Base-by-base conservation (phyloP, 1,140 invertebrate genomes). In the Listronotus bonariensis region DNA sequence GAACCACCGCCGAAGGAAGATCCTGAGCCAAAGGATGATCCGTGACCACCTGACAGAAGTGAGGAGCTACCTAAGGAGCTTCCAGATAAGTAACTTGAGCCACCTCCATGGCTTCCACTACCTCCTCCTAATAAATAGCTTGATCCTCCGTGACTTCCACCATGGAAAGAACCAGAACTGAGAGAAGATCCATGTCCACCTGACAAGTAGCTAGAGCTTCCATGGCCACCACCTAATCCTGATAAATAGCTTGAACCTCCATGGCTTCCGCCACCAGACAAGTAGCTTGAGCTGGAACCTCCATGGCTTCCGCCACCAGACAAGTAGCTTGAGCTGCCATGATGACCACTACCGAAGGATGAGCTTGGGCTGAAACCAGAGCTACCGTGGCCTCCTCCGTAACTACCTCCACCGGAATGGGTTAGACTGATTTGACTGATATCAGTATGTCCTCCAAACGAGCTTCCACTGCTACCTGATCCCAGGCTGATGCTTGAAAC, bases 1-100 rank as follows among this genome's bases (percentile, higher is more conserved):
- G 40, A 58, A 0, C 34, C 34, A 36, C 72, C n/a, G 70, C 43
- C n/a, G 62, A 64, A 65, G 57, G 45, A 31, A 12, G 51, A 54
- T n/a, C 45, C 40, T 14, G 57, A 58, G 20, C 41, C 42, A 34
- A 31, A 42, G 6, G 58, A 60, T n/a, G 45, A 31, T 54, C 43
- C 49, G 41, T 42, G 12, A 49, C 62, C 54, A 11, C 36, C 36
- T 8, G 62, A 53, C 6, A 57, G 26, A 11, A 42, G 40, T 6
- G 48, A 52, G 6, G 18, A 49, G 12, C 48, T 8, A 17, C 54
- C 49, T 12, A 42, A 1, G 14, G 40, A 45, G 1, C 10, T 51
- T 40, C 26, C 46, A 17, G 40, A 34, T 12, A 20, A 40, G 12
- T 15, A 31, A 36, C 31, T 14, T 9, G 26, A 36, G 9, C 38